Evolutionary conservation across 2,797 vertebrate species (phyloP).

Genomic region (Podarcis lilfordi): DNA sequence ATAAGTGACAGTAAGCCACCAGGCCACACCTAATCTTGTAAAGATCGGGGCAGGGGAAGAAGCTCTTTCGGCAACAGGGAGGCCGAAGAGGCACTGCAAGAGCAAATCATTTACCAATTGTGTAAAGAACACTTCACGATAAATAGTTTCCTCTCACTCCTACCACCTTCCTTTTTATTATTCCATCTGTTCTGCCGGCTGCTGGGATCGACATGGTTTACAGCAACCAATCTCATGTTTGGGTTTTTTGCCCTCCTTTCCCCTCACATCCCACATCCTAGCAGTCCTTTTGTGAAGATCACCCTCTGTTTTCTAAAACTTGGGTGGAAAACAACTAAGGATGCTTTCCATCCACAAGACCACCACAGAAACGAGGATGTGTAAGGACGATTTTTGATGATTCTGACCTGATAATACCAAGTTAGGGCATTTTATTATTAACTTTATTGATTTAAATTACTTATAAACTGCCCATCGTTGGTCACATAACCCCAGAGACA

Average conservation of each 20-base stretch:
- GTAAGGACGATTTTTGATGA: too few species aligned
- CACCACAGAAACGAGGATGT: too few species aligned
- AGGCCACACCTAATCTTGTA: constrained; percentile 77
- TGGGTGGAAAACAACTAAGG: not conserved
- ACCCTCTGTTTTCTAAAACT: not conserved
- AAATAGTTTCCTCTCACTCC: constrained; percentile 64
- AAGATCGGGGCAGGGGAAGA: constrained; percentile 35
- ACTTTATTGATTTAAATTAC: too few species aligned
- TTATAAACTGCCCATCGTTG: too few species aligned
- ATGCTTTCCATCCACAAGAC: not conserved
- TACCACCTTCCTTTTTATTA: constrained; percentile 6
- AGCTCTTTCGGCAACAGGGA: not conserved
- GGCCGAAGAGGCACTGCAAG: not conserved
- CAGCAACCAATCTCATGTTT: not conserved
- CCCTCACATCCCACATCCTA: too few species aligned
- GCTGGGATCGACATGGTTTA: not conserved
- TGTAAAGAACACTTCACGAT: constrained; percentile 74
- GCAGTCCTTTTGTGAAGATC: not conserved
- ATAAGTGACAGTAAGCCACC: constrained; percentile 81
- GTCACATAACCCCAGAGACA: too few species aligned
- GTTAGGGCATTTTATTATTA: too few species aligned
- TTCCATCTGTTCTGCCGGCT: constrained; percentile 43
- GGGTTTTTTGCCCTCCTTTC: not conserved
- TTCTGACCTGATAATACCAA: too few species aligned
- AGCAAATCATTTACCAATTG: not conserved